Evolutionary conservation across 2,113 vertebrate genomes (phyloP).

Genomic region (Numenius arquata): DNA sequence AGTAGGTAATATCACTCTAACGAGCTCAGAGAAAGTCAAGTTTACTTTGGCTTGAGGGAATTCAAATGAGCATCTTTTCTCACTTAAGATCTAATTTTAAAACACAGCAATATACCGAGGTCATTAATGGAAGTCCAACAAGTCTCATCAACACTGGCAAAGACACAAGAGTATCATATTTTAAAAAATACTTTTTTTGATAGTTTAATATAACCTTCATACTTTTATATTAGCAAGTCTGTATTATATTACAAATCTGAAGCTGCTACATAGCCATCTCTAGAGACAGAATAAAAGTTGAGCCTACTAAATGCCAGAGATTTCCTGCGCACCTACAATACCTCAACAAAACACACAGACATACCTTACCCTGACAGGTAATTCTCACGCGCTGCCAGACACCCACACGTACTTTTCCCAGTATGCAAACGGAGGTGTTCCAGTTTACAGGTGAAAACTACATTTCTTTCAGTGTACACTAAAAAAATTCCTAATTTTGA

Average conservation of each 20-base stretch:
- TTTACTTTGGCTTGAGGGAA: neutral
- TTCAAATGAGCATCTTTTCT: neutral
- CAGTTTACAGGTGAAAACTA: neutral
- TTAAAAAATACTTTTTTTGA: neutral
- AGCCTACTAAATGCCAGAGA: neutral
- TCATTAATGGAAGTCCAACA: neutral
- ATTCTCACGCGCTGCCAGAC: neutral
- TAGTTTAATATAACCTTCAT: neutral
- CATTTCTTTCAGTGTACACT: neutral
- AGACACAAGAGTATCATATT: neutral
- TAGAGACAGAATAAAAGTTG: neutral
- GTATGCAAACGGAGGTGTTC: neutral
- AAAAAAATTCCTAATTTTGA: neutral
- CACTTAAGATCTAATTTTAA: neutral
- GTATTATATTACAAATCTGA: neutral
- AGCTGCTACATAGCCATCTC: neutral
- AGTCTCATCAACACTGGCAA: neutral
- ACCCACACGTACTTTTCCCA: neutral
- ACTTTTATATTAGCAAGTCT: neutral
- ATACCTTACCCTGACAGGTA: neutral
- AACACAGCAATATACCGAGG: neutral
- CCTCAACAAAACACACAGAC: neutral
- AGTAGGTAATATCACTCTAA: neutral
- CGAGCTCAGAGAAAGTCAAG: neutral
- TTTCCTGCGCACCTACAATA: neutral